Evolutionary conservation across 2,797 vertebrate genomes (phyloP), one percentile per base, ranked within the genome.

Genomic region (Carduelis carduelis): DNA sequence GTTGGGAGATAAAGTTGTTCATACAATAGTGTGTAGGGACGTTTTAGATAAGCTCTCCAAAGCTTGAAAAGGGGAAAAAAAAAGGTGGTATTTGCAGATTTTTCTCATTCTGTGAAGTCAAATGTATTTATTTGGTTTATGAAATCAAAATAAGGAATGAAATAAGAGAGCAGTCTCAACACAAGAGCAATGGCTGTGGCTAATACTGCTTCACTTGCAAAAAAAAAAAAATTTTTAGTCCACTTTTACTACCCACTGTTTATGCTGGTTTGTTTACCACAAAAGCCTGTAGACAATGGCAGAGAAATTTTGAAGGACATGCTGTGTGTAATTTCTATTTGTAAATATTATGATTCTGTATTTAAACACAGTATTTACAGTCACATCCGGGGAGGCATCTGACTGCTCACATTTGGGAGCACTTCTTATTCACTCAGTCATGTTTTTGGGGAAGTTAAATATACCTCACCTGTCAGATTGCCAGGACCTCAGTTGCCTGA

Each of bases 311-410:
- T 75, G 53, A 87, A 76, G 83, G 57, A 23, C 57, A 57, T 4
- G 1, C 24, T 64, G 27, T 71, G 34, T 80, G 39, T 86, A 65
- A 82, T 86, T 93, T 69, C 32, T 79, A 3, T 60, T 68, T 61
- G 70, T 82, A 92, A 90, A 93, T 92, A 72, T 90, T 83, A 74
- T 72, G 69, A 55, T 86, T 83, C 76, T 70, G 24, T 55, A 60
- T 89, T 88, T 93, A 90, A 95, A 76, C 13, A 11, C 21, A 41
- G 17, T 76, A 52, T 88, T 92, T 81, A 61, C 19, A 32, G 37
- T 63, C 37, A 41, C 35, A 59, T 59, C 22, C 1, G 0, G 46
- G 50, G 57, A 83, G 63, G 61, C 55, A 78, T 66, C 61, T 83
- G 93, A 39, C 63, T 23, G 6, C 59, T 83, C 22, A 14, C 55